Evolutionary conservation across 2,888 invertebrate species (phyloP).

Genomic region (Pristionchus japonicus): DNA sequence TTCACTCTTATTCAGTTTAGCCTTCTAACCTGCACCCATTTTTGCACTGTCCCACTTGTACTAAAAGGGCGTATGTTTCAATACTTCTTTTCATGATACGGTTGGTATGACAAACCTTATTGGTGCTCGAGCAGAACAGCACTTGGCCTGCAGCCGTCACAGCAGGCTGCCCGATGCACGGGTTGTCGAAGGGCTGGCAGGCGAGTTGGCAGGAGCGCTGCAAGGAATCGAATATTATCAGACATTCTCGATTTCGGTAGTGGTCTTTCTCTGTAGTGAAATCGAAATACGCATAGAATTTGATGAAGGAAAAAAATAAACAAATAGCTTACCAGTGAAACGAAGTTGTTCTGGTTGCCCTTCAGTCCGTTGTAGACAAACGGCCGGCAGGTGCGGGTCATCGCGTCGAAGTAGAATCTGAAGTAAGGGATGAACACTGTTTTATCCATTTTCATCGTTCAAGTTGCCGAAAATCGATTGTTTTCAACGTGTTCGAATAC

Average conservation of each 20-base stretch:
- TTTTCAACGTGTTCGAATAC: background rate
- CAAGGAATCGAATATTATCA: too few species aligned
- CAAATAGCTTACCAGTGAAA: constrained; percentile 55
- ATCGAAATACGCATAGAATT: too few species aligned
- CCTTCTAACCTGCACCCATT: too few species aligned
- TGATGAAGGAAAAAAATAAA: background rate
- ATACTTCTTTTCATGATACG: too few species aligned
- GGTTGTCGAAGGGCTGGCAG: constrained; percentile 74
- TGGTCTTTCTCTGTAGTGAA: too few species aligned
- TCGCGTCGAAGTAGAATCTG: constrained; percentile 67
- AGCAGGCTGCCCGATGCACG: constrained; percentile 75
- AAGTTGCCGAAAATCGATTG: too few species aligned
- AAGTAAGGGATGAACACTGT: too few species aligned
- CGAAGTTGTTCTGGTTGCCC: constrained; percentile 75
- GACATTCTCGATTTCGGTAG: too few species aligned
- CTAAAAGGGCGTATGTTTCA: too few species aligned
- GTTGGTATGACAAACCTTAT: constrained; percentile 55
- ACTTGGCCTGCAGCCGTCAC: constrained; percentile 72
- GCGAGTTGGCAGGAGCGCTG: constrained; percentile 72
- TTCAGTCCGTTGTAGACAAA: constrained; percentile 73
- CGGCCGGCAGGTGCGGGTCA: constrained; percentile 69
- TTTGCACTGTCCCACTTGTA: too few species aligned
- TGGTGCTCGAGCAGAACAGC: constrained; percentile 73
- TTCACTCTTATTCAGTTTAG: background rate
- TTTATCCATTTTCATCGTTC: too few species aligned